phyloP scores from a whole-genome alignment of 2,888 invertebrate species.

The Hemicrepidius hirtus region DNA sequence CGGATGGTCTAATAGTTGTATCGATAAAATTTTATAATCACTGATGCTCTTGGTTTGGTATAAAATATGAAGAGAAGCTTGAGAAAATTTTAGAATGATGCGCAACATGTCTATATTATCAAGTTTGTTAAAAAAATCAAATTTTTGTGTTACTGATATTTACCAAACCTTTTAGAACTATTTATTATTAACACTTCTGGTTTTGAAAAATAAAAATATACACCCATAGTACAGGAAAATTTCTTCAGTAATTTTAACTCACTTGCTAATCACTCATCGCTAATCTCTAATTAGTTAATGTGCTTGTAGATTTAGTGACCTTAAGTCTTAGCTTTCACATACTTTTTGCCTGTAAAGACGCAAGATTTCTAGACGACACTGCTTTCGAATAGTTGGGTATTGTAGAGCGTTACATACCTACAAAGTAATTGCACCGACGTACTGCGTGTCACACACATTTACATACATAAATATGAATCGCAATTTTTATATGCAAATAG shows the following conservation, averaged over 20 bases:
- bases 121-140: neutral
- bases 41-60: conserved; percentile 24
- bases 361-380: conserved; percentile 43
- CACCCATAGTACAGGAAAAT: conserved; percentile 1
- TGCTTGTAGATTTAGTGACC: conserved; percentile 50
- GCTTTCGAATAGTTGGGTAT: conserved; percentile 39
- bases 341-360: conserved; percentile 52
- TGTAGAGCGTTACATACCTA: conserved; percentile 47
- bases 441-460: conserved; percentile 48
- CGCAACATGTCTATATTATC: no score
- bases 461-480: conserved; percentile 54
- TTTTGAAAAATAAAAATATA: neutral
- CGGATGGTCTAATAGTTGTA: conserved; percentile 52
- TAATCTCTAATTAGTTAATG: conserved; percentile 51
- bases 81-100: conserved; percentile 16
- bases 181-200: neutral
- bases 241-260: conserved; percentile 8
- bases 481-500: conserved; percentile 58
- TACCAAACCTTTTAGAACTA: neutral
- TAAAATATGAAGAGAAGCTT: conserved; percentile 3
- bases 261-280: conserved; percentile 37
- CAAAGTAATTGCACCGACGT: conserved; percentile 24
- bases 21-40: conserved; percentile 50
- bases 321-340: conserved; percentile 57
- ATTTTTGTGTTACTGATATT: conserved; percentile 8